Percentiles rank a stretch among this genome's conserved stretches.
Conservation (phyloP, 1,140 invertebrate genomes). For the Hormaphis cornu region DNA sequence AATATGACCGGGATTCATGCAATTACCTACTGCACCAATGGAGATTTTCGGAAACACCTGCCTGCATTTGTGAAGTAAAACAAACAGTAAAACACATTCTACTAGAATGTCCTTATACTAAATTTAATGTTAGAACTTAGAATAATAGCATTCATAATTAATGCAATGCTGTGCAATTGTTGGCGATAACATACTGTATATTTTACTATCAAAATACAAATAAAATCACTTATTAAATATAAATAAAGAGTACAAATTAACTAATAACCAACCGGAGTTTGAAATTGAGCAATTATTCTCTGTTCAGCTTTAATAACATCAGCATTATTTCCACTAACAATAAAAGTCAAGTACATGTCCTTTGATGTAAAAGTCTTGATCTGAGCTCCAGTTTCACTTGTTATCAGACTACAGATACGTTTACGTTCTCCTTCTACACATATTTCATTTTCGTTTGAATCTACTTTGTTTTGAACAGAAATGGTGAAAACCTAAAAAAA, state of each 20-base stretch:
- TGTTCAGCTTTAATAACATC: conserved; percentile 78
- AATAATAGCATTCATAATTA: no score
- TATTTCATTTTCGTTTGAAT: conserved; percentile 68
- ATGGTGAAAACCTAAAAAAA: conserved; percentile 69
- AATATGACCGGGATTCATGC: neutral
- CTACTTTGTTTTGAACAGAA: conserved; percentile 81
- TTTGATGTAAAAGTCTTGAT: conserved; percentile 93
- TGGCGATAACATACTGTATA: no score
- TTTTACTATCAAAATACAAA: no score
- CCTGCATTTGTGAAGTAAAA: neutral
- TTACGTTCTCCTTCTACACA: conserved; percentile 86
- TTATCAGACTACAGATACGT: conserved; percentile 79
- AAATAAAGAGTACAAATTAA: neutral
- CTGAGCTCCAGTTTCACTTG: conserved; percentile 79
- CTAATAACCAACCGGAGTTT: conserved; percentile 73
- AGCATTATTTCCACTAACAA: conserved; percentile 85
- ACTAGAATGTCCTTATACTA: neutral
- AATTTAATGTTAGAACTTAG: no score
- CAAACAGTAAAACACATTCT: neutral
- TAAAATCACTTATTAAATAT: no score
- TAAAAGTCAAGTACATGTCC: conserved; percentile 90
- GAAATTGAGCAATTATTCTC: conserved; percentile 77
- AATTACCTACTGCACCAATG: neutral
- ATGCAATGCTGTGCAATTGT: no score
- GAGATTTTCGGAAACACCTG: neutral